Percentiles rank a stretch among this genome's conserved stretches.
Conservation (phyloP, 37 sponge, comb jelly and placozoan genomes). For the Amphimedon queenslandica region DNA sequence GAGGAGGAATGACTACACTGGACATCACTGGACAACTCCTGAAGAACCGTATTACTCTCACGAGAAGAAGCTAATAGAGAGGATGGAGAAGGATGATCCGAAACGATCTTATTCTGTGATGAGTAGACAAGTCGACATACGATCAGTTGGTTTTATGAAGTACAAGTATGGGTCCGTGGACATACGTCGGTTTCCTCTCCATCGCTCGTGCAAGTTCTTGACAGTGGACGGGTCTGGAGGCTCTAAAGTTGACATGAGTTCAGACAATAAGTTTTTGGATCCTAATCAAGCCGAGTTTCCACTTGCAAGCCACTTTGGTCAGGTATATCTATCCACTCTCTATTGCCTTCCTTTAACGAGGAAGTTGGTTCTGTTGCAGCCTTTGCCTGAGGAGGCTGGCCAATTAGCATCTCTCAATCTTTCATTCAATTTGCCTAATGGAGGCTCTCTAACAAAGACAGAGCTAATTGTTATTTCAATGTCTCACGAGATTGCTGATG, state of each 20-base stretch:
- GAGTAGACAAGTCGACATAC: conserved; percentile 12
- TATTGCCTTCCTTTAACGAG: conserved; percentile 34
- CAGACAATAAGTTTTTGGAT: conserved; percentile 43
- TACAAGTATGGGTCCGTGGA: conserved; percentile 70
- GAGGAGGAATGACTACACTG: no score
- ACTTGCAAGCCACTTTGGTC: conserved; percentile 73
- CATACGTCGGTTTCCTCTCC: conserved; percentile 57
- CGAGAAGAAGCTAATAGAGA: conserved; percentile 40
- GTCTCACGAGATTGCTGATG: conserved; percentile 52
- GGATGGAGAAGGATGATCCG: conserved; percentile 45
- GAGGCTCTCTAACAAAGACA: conserved; percentile 23
- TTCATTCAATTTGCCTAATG: conserved; percentile 52
- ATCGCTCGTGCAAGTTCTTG: conserved; percentile 57
- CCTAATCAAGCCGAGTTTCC: conserved; percentile 50
- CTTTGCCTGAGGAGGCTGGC: not conserved
- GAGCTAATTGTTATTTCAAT: conserved; percentile 49
- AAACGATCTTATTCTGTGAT: conserved; percentile 18
- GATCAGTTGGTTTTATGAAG: conserved; percentile 8
- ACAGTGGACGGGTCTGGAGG: conserved; percentile 55
- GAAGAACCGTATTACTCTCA: conserved; percentile 7
- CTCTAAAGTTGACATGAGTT: conserved; percentile 41
- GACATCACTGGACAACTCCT: conserved; percentile 39
- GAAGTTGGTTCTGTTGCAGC: conserved; percentile 34
- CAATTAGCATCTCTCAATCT: not conserved
- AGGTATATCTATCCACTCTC: conserved; percentile 43